phyloP scores from a whole-genome alignment of 92 coral and sea anemone genomes.

The Hydrozoanthus gracilis region DNA sequence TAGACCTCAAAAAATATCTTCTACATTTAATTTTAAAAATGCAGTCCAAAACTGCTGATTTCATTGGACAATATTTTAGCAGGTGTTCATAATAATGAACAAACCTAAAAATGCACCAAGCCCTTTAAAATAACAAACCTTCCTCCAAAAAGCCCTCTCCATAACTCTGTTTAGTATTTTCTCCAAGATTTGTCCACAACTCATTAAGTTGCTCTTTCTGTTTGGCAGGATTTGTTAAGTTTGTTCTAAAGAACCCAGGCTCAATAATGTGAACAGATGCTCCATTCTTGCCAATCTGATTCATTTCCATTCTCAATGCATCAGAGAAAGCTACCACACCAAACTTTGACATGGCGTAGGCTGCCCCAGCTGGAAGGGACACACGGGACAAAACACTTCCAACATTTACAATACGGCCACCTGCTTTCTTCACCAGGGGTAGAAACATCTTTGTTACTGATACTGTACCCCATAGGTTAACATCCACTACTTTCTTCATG shows the following conservation, averaged over 20 bases:
- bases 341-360: constrained; percentile 78
- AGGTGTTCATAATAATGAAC: no score
- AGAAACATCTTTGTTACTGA: constrained; percentile 59
- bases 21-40: no score
- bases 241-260: constrained; percentile 79
- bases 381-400: constrained; percentile 43
- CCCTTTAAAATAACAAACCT: constrained; percentile 37
- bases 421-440: constrained; percentile 52
- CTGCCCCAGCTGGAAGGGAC: constrained; percentile 39
- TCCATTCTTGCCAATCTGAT: constrained; percentile 67
- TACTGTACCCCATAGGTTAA: constrained; percentile 67
- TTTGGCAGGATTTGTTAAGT: constrained; percentile 45
- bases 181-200: constrained; percentile 64
- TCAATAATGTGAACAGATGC: constrained; percentile 76
- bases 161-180: constrained; percentile 60
- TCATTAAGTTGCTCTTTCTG: background rate
- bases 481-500: constrained; percentile 54
- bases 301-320: constrained; percentile 68
- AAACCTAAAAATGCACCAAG: background rate
- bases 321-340: constrained; percentile 77
- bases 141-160: constrained; percentile 55
- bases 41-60: no score
- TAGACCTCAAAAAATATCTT: no score
- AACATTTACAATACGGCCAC: constrained; percentile 61
- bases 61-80: no score